Base-by-base conservation (phyloP, 2,113 vertebrate genomes). In the Capreolus pygargus region DNA sequence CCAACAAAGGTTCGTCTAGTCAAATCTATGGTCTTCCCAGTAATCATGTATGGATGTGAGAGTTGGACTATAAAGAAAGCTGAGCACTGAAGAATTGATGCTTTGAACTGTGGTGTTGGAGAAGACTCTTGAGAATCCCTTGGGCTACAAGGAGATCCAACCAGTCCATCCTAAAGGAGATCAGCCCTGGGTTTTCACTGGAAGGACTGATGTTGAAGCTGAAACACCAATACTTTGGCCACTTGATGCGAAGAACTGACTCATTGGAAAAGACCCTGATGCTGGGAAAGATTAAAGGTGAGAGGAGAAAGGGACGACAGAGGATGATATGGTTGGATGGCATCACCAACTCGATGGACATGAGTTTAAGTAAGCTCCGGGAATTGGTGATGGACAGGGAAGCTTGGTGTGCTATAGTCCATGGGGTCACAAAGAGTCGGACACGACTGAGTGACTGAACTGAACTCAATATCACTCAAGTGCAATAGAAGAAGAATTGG, bases 261-360 rank as follows among this genome's bases (percentile, higher is more conserved):
- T 36, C n/a, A 70, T 1, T 70, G 64, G 33, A 36, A 70, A 70
- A 70, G n/a, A 70, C n/a, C 64, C 64, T 36, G n/a, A 36, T 36
- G 64, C n/a, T 36, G n/a, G n/a, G 64, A 19, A 36, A 70, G n/a
- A 70, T 1, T 70, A n/a, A 70, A n/a, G 67, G 36, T 10, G 10
- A 70, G 67, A 70, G n/a, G 9, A 70, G n/a, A 36, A 70, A 19
- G 67, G n/a, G 67, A 70, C 0, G 1, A 39, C 67, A 23, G 67
- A 70, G 67, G 67, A 36, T 36, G 67, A 70, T n/a, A 70, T 39
- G n/a, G 21, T 23, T 70, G n/a, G 67, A 36, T 70, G 67, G 67
- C 17, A 70, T 70, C n/a, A 70, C n/a, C 0, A 2, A 36, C 67
- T 70, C 2, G 0, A 70, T 36, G 67, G n/a, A 70, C n/a, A 70